A percentile compares a stretch with the other conserved stretches of the same genome.
These are phyloP conservation scores for Galerucella nymphaeae DNA, from an alignment of 2,888 invertebrate species.

Conservation along the genomic window DNA sequence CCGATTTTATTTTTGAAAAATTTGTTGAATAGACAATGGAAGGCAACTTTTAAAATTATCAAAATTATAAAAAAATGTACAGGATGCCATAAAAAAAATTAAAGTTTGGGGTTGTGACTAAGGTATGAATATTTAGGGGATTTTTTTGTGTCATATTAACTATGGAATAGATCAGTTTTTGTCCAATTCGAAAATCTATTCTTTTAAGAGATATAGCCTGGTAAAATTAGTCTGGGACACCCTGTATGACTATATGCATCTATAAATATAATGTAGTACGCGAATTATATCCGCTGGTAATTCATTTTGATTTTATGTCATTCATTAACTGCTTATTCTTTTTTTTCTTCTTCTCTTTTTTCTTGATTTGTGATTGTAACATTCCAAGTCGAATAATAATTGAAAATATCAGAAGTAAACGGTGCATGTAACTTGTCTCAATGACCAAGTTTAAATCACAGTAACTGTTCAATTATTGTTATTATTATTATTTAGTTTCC, in stretches of 20 bases:
- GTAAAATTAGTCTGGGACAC: too few relatives aligned
- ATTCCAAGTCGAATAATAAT: background rate
- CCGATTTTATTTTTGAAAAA: too few relatives aligned
- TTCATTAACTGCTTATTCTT: background rate
- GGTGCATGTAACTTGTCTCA: background rate
- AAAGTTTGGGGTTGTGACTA: too few relatives aligned
- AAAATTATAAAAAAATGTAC: too few relatives aligned
- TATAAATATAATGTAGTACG: background rate
- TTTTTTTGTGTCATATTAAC: too few relatives aligned
- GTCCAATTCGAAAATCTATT: too few relatives aligned
- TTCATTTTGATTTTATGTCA: background rate
- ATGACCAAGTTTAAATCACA: background rate
- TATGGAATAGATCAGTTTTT: too few relatives aligned
- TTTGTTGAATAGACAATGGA: too few relatives aligned
- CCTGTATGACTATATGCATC: background rate
- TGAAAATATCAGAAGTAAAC: background rate
- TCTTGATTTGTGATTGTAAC: background rate
- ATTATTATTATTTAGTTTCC: background rate
- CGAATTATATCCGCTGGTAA: background rate
- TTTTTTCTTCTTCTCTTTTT: background rate
- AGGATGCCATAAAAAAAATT: too few relatives aligned
- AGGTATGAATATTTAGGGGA: too few relatives aligned
- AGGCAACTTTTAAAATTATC: too few relatives aligned
- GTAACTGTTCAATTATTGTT: background rate
- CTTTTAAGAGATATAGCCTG: too few relatives aligned